Evolutionary conservation across 2,888 invertebrate species (phyloP), one percentile per base, ranked within the genome.

Genomic region (Eupithecia centaureata): DNA sequence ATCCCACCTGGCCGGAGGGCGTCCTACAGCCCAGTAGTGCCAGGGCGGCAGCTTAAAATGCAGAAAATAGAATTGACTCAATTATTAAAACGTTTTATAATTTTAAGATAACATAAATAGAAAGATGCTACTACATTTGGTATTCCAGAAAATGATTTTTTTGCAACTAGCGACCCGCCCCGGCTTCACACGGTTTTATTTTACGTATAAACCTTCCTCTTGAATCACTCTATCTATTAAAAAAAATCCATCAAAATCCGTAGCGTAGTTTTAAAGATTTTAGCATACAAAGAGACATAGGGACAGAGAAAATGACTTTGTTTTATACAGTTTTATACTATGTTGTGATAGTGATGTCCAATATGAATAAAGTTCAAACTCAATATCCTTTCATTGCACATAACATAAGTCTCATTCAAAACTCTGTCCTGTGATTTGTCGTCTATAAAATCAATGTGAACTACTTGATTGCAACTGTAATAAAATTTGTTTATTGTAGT

Each of bases 401-500:
- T 22, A 22, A 22, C 47, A 22, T 22, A 47, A 47, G 27, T 65
- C 32, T 30, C 25, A 47, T 52, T 28, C 51, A 35, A 57, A 27
- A 35, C 32, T 35, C 63, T 33, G 59, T n/a, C 30, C 57, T 52
- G 18, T 64, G 25, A 61, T 61, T 61, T 63, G 65, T 60, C 59
- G 59, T 47, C 57, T 30, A 65, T 65, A 59, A 38, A 63, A 63
- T 70, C 63, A 66, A 69, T 63, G 59, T 0, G 57, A 57, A 66
- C 61, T 51, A 63, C 42, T 30, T 61, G 72, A 74, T 71, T 71
- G 70, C 61, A 70, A 60, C 62, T n/a, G 62, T 59, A 68, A 71
- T 59, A 56, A 63, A 74, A 65, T 77, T 74, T 78, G 72, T 78
- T 80, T 72, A 72, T 71, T 71, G 70, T 68, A 65, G 70, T 68